A percentile compares a stretch with the other conserved stretches of the same genome.
These are phyloP conservation scores for Catharus fuscescens DNA, from an alignment of 2,113 vertebrate species.

Conservation along the genomic window DNA sequence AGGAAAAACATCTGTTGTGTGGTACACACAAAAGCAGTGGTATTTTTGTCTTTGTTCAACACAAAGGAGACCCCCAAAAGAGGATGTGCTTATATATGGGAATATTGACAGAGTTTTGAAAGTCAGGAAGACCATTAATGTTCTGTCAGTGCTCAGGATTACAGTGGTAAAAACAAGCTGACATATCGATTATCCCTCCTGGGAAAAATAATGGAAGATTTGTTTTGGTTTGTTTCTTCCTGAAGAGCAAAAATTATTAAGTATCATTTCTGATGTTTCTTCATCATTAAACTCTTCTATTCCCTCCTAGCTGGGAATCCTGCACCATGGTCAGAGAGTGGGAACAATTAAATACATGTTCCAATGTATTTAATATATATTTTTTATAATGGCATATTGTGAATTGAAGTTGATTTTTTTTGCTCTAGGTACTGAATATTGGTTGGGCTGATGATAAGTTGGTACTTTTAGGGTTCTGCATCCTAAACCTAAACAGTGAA, in stretches of 20 bases:
- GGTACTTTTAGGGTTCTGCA: not conserved
- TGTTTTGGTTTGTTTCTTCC: not conserved
- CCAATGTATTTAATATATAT: too few relatives aligned
- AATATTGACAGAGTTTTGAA: not conserved
- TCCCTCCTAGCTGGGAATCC: not conserved
- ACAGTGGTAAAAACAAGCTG: not conserved
- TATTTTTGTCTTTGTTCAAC: not conserved
- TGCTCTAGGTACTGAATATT: not conserved
- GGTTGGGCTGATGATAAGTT: not conserved
- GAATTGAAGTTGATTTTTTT: not conserved
- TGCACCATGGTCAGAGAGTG: accelerated
- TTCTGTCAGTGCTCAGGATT: not conserved
- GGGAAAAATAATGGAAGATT: not conserved
- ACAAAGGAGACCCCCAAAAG: not conserved
- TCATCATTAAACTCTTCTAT: not conserved
- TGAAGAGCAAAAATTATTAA: not conserved
- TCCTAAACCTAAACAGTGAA: not conserved
- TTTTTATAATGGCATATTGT: not conserved
- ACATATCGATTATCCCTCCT: not conserved
- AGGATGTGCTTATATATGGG: not conserved
- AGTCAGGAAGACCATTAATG: not conserved
- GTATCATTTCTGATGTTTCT: not conserved
- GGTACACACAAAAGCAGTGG: not conserved
- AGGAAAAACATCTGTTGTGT: not conserved
- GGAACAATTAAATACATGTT: not conserved